Evolutionary conservation across 2,888 invertebrate species (phyloP).

Genomic region (Caenorhabditis doughertyi): DNA sequence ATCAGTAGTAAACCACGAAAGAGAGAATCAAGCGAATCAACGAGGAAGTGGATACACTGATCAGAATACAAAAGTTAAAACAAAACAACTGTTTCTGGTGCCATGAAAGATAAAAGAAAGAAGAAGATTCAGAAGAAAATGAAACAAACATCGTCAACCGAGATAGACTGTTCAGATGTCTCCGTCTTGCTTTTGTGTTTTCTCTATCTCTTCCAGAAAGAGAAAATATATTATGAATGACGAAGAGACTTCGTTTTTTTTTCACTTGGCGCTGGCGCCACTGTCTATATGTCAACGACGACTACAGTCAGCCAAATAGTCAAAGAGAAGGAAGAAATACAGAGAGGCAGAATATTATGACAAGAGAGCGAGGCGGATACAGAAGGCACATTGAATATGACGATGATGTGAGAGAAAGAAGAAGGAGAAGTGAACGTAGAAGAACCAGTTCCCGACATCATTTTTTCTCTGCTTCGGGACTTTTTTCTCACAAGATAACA

Average conservation of each 20-base stretch:
- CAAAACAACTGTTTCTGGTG: slow-evolving; percentile 13
- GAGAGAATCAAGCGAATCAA: background rate
- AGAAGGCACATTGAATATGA: slow-evolving; percentile 37
- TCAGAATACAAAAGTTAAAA: slow-evolving; percentile 6
- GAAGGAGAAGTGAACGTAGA: slow-evolving; percentile 37
- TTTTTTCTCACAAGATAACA: slow-evolving; percentile 41
- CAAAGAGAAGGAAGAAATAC: slow-evolving; percentile 29
- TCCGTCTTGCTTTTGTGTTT: slow-evolving; percentile 28
- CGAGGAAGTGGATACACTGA: background rate
- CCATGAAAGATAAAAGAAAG: background rate
- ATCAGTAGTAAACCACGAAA: background rate
- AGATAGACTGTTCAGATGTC: slow-evolving; percentile 28
- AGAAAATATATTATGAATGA: slow-evolving; percentile 46
- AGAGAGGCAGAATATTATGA: slow-evolving; percentile 20
- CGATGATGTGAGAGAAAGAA: slow-evolving; percentile 22
- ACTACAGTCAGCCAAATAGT: slow-evolving; percentile 61
- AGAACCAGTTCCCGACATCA: slow-evolving; percentile 55
- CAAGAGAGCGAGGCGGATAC: slow-evolving; percentile 22
- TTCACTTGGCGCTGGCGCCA: slow-evolving; percentile 33
- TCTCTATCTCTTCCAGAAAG: slow-evolving; percentile 44
- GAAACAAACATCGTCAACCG: slow-evolving; percentile 44
- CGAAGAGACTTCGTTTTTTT: slow-evolving; percentile 49
- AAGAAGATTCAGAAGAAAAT: slow-evolving; percentile 36
- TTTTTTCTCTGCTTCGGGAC: slow-evolving; percentile 51
- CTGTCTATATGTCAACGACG: slow-evolving; percentile 45